A percentile compares a stretch with the other conserved stretches of the same genome.
Conservation (phyloP, 53 echinoderm and acorn worm genomes). For the Holothuria leucospilota region DNA sequence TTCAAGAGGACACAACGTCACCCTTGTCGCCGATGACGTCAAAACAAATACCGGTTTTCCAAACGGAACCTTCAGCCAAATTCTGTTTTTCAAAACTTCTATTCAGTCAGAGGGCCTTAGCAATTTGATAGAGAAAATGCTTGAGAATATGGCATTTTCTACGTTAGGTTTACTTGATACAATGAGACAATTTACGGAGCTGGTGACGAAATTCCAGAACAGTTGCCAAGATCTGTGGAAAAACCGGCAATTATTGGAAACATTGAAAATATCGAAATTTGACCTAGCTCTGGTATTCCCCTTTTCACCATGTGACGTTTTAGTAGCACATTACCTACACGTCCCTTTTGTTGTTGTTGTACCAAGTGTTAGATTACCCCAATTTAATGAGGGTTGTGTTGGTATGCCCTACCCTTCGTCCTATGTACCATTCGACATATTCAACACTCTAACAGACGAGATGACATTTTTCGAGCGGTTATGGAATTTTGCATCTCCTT, state of each 20-base stretch:
- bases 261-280: slow-evolving; percentile 10
- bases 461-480: slow-evolving; percentile 57
- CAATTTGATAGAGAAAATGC: neutral
- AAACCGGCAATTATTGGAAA: neutral
- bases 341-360: slow-evolving; percentile 45
- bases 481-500: slow-evolving; percentile 15
- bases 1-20: slow-evolving; percentile 66
- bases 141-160: neutral
- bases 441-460: slow-evolving; percentile 16
- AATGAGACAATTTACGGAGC: neutral
- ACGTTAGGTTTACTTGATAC: neutral
- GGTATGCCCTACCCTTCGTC: slow-evolving; percentile 55
- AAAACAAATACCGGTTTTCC: slow-evolving; percentile 34
- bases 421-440: slow-evolving; percentile 53
- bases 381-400: slow-evolving; percentile 44
- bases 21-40: slow-evolving; percentile 54
- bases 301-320: slow-evolving; percentile 41
- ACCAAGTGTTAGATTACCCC: slow-evolving; percentile 3
- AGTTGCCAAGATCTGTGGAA: slow-evolving; percentile 54
- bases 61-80: slow-evolving; percentile 19
- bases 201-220: neutral
- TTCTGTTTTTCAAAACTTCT: slow-evolving; percentile 2
- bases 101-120: neutral
- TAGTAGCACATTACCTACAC: slow-evolving; percentile 47
- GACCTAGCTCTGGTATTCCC: slow-evolving; percentile 49